Conservation (phyloP, 2,888 invertebrate species). For the Drosophila helvetica region DNA sequence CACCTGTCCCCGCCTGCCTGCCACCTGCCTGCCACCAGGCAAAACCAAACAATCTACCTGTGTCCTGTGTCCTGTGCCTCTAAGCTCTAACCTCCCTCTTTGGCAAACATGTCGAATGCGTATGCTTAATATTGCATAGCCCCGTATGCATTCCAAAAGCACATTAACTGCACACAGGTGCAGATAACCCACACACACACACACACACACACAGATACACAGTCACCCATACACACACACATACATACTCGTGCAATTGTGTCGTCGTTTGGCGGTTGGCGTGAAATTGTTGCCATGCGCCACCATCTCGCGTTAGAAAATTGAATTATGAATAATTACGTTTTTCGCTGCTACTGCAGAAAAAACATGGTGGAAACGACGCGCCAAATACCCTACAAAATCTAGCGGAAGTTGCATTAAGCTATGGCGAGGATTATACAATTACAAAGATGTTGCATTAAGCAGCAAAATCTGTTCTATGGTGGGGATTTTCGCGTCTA, state of each 20-base stretch:
- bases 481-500: no score
- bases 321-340: slow-evolving; percentile 77
- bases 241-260: slow-evolving; percentile 43
- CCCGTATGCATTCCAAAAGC: slow-evolving; percentile 74
- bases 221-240: slow-evolving; percentile 3
- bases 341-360: slow-evolving; percentile 35
- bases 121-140: slow-evolving; percentile 74
- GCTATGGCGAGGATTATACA: no score
- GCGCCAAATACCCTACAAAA: background rate
- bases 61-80: slow-evolving; percentile 14
- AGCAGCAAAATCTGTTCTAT: no score
- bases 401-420: background rate
- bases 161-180: slow-evolving; percentile 58
- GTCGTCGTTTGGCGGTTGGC: slow-evolving; percentile 42
- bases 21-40: slow-evolving; percentile 1
- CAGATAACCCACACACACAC: slow-evolving; percentile 5
- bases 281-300: slow-evolving; percentile 66
- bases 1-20: slow-evolving; percentile 4
- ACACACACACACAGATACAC: slow-evolving; percentile 17
- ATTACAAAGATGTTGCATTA: no score
- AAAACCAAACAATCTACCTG: slow-evolving; percentile 23
- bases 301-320: slow-evolving; percentile 67
- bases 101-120: slow-evolving; percentile 63
- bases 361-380: background rate
- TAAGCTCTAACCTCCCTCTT: slow-evolving; percentile 19